These are phyloP conservation scores for Malurus splendens DNA, from an alignment of 2,797 vertebrate species.

Conservation along the genomic window DNA sequence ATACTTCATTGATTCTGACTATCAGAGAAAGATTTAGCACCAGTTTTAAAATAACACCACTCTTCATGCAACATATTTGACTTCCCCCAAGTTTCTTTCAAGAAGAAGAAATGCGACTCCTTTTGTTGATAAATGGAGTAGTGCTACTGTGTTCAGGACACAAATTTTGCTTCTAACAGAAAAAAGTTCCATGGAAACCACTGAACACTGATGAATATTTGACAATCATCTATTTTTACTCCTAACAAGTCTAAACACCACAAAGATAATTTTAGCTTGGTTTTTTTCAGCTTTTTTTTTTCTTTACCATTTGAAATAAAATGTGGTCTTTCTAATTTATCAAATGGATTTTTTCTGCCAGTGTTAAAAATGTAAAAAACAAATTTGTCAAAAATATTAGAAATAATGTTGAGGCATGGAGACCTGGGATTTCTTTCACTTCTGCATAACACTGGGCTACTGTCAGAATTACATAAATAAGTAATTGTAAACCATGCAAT, in stretches of 20 bases:
- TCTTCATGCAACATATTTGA: background rate
- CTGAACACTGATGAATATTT: background rate
- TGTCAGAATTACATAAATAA: background rate
- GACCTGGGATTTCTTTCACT: background rate
- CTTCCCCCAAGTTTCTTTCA: background rate
- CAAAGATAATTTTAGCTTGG: background rate
- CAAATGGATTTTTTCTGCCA: background rate
- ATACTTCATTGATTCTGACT: background rate
- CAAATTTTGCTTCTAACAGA: background rate
- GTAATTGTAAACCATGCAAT: background rate
- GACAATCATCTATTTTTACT: background rate
- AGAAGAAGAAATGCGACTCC: accelerated
- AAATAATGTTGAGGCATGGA: background rate
- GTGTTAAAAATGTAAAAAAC: background rate
- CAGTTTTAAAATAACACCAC: background rate
- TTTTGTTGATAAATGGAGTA: background rate
- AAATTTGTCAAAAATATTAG: background rate
- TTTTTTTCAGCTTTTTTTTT: background rate
- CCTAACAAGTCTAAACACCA: background rate
- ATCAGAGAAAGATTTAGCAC: background rate
- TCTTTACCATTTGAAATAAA: background rate
- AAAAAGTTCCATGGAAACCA: constrained; percentile 27
- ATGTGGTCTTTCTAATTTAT: background rate
- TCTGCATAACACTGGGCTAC: background rate
- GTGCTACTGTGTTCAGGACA: background rate